Evolutionary conservation across 2,797 vertebrate species (phyloP), one percentile per base, ranked within the genome.

Genomic region (Spinibarbus caldwelli): DNA sequence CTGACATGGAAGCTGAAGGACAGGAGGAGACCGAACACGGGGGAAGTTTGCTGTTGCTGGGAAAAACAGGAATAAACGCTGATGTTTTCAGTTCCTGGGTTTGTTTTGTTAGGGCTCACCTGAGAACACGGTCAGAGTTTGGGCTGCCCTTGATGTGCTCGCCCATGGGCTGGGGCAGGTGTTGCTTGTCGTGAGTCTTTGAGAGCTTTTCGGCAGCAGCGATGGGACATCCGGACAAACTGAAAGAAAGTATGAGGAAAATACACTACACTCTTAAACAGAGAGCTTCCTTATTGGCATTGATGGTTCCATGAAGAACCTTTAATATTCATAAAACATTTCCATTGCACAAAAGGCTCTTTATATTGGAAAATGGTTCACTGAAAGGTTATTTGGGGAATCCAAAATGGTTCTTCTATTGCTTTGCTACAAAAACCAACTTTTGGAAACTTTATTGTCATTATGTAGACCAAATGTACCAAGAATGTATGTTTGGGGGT

Each of bases 141-240:
- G 96, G 96, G 91, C 95, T 97, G 88, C 90, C 96, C 95, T 98
- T 98, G 1, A 96, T 95, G 88, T 95, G 94, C 34, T 99, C 98
- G 49, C 93, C 92, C 70, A 95, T 87, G 0, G 96, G 95, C 92
- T 95, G 97, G 90, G 96, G 91, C 89, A 94, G 92, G 26, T 88
- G 93, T 88, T 93, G 95, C 92, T 98, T 99, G 91, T 99, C 98
- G 0, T 97, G 97, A 34, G 95, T 93, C 94, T 99, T 99, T 92
- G 97, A 96, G 91, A 99, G 94, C 93, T 99, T 99, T 92, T 99
- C 97, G 62, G 98, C 97, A 83, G 98, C 98, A 86, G 98, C 98
- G 66, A 99, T 99, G 90, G 98, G 98, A 89, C 98, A 99, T 89
- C 98, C 98, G 80, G 98, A 99, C 87, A 98, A 96, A 93, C 97